Evolutionary conservation across 2,797 vertebrate genomes (phyloP), one percentile per base, ranked within the genome.

Genomic region (Diglossa cyanea): DNA sequence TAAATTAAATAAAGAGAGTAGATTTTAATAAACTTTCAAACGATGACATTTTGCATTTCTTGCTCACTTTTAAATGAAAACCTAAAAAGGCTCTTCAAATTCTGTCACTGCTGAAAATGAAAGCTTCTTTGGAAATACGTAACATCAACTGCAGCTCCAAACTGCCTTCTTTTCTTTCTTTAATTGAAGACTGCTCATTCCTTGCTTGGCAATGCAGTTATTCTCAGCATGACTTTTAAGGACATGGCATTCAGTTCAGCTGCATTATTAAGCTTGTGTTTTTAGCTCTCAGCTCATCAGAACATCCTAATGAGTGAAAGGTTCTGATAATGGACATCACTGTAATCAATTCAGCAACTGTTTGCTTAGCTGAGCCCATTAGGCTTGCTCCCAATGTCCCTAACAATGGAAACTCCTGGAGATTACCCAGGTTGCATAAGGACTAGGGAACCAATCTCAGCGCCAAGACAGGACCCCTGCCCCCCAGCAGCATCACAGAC

Each of bases 301-400:
- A 95, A 63, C 88, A 79, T 42, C 71, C 68, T 95, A 92, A 95
- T 89, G 94, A 94, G 78, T 71, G 72, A 67, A 85, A 90, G 65
- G 44, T 63, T 85, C 74, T 93, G 77, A 77, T 92, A 87, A 95
- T 57, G 74, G 54, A 51, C 76, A 18, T 48, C 24, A 44, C 79
- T 73, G 82, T 48, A 88, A 91, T 65, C 90, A 93, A 88, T 81
- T 95, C 77, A 92, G 45, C 30, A 17, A 78, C 76, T 42, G 74
- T 61, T 65, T 92, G 53, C 67, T 78, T 9, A 79, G 86, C 93
- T 65, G 74, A 92, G 74, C 53, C 86, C 93, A 91, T 95, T 90
- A 95, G 71, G 45, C 75, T 75, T 65, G 92, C 61, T 86, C 90
- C 86, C 57, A 89, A 51, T 5, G 42, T 55, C 71, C 60, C 86